Percentiles rank a stretch among this genome's conserved stretches.
Evolutionary conservation across 2,797 vertebrate species (phyloP).

Genomic region (Hippocampus kuda): DNA sequence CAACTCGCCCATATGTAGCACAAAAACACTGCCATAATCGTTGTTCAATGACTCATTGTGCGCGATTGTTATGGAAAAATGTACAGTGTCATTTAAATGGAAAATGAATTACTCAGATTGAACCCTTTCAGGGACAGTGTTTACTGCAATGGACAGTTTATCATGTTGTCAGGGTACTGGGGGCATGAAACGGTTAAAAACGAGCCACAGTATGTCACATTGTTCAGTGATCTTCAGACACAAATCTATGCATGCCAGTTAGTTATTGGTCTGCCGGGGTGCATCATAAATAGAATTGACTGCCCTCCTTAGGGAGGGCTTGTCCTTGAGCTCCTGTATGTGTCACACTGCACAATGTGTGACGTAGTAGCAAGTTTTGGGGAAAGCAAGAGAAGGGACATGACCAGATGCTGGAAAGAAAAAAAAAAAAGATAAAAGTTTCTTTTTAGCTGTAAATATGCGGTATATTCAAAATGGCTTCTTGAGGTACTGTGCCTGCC

Average conservation of each 20-base stretch:
- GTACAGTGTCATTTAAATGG: constrained; percentile 4
- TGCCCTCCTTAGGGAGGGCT: constrained; percentile 15
- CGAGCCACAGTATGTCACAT: neutral
- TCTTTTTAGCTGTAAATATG: neutral
- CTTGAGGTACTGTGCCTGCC: neutral
- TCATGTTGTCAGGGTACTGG: no score
- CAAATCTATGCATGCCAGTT: no score
- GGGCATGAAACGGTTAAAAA: no score
- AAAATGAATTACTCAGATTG: neutral
- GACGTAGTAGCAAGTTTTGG: neutral
- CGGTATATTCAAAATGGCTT: neutral
- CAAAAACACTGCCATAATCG: neutral
- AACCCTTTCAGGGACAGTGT: no score
- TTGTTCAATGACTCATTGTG: neutral
- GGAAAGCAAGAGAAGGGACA: neutral
- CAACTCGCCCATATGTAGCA: neutral
- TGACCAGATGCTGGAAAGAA: neutral
- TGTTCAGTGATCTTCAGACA: neutral
- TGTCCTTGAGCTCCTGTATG: constrained; percentile 16
- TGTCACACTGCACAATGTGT: neutral
- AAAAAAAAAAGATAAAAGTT: neutral
- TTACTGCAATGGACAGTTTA: no score
- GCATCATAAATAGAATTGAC: neutral
- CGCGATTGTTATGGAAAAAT: neutral
- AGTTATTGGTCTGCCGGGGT: constrained; percentile 6